phyloP scores from a whole-genome alignment of 1,140 invertebrate genomes.

The Thalassaphorura encarpata region DNA sequence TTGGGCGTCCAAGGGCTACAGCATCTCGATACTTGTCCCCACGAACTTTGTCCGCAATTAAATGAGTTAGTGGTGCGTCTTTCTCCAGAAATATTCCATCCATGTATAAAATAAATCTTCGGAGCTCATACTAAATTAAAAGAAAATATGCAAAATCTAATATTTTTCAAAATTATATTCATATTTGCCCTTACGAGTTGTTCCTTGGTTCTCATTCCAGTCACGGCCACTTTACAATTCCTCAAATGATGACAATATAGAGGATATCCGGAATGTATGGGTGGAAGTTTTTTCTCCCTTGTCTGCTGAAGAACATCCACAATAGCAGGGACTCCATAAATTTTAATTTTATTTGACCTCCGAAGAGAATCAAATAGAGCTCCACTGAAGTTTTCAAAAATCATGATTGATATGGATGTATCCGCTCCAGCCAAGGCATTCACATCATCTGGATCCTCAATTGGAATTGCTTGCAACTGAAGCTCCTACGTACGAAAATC shows the following conservation, averaged over 20 bases:
- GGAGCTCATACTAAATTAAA: constrained; percentile 21
- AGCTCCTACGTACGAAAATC: background rate
- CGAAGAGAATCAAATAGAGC: constrained; percentile 22
- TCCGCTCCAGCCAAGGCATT: background rate
- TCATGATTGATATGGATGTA: constrained; percentile 7
- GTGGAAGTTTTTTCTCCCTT: constrained; percentile 11
- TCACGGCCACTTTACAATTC: constrained; percentile 18
- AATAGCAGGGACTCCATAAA: constrained; percentile 25
- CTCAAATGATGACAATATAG: constrained; percentile 18
- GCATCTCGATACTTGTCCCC: constrained; percentile 82
- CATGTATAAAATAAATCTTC: constrained; percentile 29
- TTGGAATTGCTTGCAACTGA: background rate
- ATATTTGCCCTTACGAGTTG: constrained; percentile 16
- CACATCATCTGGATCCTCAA: background rate
- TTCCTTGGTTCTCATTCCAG: constrained; percentile 25
- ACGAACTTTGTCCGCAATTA: constrained; percentile 73
- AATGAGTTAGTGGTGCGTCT: constrained; percentile 54
- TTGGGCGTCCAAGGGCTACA: constrained; percentile 72
- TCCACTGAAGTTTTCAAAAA: constrained; percentile 29
- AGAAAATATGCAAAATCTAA: background rate
- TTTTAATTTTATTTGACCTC: constrained; percentile 8
- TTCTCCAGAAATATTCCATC: constrained; percentile 26
- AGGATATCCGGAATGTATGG: constrained; percentile 20
- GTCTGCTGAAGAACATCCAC: constrained; percentile 8
- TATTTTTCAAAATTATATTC: background rate